phyloP scores from a whole-genome alignment of 1,140 invertebrate species.

The Meloidogyne hapla region DNA sequence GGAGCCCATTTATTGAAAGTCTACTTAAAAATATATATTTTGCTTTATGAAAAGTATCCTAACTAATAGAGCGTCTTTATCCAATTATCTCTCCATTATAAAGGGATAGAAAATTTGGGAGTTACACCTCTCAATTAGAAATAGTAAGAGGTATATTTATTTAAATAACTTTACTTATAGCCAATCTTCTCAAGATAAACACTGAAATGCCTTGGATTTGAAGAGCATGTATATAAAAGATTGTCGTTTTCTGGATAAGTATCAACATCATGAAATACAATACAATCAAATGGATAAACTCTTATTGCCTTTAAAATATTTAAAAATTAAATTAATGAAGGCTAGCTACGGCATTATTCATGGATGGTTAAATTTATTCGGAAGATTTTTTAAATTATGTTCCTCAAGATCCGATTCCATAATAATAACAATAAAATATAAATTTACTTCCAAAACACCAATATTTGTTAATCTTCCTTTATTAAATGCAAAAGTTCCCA shows the following conservation, averaged over 20 bases:
- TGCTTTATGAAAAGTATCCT: too few species aligned
- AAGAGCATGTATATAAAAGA: conserved; percentile 82
- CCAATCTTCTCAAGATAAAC: neutral
- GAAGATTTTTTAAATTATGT: too few species aligned
- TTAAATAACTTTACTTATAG: neutral
- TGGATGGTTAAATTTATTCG: too few species aligned
- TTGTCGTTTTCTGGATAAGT: conserved; percentile 81
- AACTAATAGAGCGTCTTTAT: too few species aligned
- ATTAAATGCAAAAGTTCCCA: conserved; percentile 37
- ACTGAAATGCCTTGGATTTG: neutral
- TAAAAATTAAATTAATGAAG: conserved; percentile 71
- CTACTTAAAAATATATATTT: too few species aligned
- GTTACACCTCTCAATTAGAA: too few species aligned
- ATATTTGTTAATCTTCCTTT: neutral
- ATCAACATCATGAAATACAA: conserved; percentile 71
- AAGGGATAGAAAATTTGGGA: too few species aligned
- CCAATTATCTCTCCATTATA: too few species aligned
- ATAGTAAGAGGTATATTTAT: too few species aligned
- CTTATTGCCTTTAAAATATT: neutral
- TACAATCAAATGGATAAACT: conserved; percentile 37
- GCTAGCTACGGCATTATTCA: too few species aligned
- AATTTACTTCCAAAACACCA: neutral
- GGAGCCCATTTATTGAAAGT: too few species aligned
- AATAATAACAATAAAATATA: conserved; percentile 55
- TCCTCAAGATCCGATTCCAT: too few species aligned